Conservation (phyloP, 2,888 invertebrate genomes). For the Pristionchus fissidentatus region DNA sequence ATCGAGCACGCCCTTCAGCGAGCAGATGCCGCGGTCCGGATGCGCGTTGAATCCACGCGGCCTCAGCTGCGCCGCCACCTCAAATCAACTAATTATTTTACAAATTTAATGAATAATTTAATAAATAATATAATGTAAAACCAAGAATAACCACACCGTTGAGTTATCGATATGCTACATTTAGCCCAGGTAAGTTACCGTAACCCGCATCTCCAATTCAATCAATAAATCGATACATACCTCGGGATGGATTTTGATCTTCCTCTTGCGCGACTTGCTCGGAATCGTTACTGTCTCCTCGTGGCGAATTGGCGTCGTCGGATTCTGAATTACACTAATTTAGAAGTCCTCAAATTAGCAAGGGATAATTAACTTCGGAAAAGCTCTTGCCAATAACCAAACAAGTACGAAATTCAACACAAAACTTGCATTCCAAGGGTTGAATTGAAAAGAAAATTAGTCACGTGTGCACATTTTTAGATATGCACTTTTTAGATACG, state of each 20-base stretch:
- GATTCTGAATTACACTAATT: slow-evolving; percentile 52
- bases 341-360: background rate
- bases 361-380: no score
- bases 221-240: slow-evolving; percentile 12
- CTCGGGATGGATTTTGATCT: slow-evolving; percentile 53
- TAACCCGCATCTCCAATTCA: background rate
- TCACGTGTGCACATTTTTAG: background rate
- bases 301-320: slow-evolving; percentile 54
- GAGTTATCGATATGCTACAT: background rate
- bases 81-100: no score
- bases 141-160: background rate
- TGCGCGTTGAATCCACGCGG: slow-evolving; percentile 44
- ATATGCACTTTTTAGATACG: no score
- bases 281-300: slow-evolving; percentile 49
- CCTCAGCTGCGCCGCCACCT: slow-evolving; percentile 21
- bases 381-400: no score
- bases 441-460: no score
- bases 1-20: slow-evolving; percentile 62
- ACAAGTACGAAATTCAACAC: background rate
- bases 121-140: background rate
- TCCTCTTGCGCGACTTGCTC: slow-evolving; percentile 42
- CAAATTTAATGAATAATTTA: background rate
- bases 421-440: no score
- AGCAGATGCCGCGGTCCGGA: slow-evolving; percentile 56
- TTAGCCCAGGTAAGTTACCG: background rate